A percentile compares a stretch with the other conserved stretches of the same genome.
These are phyloP conservation scores for Clytia hemisphaerica DNA, from an alignment of 30 jellyfish, hydroid and myxozoan genomes.

Conservation along the genomic window DNA sequence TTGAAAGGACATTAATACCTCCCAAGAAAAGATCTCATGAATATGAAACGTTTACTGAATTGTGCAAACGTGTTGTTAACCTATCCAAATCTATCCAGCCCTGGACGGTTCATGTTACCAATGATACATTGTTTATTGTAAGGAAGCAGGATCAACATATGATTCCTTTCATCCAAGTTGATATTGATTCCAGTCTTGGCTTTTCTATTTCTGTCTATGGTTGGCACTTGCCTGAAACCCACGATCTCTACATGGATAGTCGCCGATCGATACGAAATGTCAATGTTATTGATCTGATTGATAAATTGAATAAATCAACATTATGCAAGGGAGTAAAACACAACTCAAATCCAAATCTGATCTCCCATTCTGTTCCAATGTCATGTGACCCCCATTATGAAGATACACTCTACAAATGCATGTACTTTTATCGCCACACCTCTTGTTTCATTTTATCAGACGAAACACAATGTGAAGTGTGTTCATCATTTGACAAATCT, in stretches of 20 bases:
- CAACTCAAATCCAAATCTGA: too few species aligned
- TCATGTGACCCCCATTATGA: too few species aligned
- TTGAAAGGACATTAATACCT: too few species aligned
- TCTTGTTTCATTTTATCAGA: neutral
- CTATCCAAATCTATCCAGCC: neutral
- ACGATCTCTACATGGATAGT: neutral
- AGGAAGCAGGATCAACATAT: neutral
- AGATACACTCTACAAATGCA: neutral
- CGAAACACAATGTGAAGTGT: too few species aligned
- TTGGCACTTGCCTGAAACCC: constrained; percentile 12
- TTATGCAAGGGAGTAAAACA: neutral
- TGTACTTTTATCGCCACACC: too few species aligned
- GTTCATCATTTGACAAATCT: too few species aligned
- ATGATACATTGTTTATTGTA: neutral
- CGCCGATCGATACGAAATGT: neutral
- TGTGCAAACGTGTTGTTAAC: neutral
- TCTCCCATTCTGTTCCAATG: too few species aligned
- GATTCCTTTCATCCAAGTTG: neutral
- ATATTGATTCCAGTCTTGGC: constrained; percentile 27
- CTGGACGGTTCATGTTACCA: neutral
- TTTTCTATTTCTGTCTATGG: constrained; percentile 1
- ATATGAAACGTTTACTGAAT: neutral
- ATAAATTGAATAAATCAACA: neutral
- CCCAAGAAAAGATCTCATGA: neutral
- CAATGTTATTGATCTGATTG: neutral